These are phyloP conservation scores for Scytalopus superciliaris DNA, from an alignment of 2,113 vertebrate species.

Conservation along the genomic window DNA sequence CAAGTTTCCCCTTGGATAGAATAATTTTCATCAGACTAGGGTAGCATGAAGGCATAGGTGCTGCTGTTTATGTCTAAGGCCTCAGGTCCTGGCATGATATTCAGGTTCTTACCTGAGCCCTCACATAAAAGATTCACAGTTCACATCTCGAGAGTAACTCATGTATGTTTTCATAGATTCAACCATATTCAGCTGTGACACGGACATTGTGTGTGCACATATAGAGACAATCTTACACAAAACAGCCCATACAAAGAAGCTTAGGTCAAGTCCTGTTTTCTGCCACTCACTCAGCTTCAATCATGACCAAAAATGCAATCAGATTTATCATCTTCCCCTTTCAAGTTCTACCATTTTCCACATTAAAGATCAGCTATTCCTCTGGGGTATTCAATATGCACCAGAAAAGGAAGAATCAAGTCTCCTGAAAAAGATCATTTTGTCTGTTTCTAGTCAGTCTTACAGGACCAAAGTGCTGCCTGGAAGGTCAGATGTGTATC, in stretches of 20 bases:
- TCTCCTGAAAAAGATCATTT: background rate
- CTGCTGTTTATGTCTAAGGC: background rate
- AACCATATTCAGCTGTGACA: background rate
- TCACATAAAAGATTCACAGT: background rate
- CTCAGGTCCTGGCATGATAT: background rate
- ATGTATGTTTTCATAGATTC: background rate
- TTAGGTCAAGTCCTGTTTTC: background rate
- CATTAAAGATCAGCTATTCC: background rate
- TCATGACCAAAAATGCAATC: background rate
- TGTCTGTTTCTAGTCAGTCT: background rate
- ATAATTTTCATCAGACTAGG: background rate
- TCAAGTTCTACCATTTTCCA: background rate
- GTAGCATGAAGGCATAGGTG: background rate
- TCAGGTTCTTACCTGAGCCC: background rate
- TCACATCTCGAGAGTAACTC: background rate
- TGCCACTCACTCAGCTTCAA: background rate
- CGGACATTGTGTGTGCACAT: rapidly evolving
- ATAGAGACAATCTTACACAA: background rate
- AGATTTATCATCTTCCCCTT: background rate
- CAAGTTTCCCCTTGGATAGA: background rate
- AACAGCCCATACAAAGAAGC: background rate
- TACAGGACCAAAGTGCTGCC: background rate
- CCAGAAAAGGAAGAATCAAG: background rate
- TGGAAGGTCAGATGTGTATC: background rate
- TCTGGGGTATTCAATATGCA: background rate